Conservation (phyloP, 2,888 invertebrate species). For the Stramonita haemastoma region DNA sequence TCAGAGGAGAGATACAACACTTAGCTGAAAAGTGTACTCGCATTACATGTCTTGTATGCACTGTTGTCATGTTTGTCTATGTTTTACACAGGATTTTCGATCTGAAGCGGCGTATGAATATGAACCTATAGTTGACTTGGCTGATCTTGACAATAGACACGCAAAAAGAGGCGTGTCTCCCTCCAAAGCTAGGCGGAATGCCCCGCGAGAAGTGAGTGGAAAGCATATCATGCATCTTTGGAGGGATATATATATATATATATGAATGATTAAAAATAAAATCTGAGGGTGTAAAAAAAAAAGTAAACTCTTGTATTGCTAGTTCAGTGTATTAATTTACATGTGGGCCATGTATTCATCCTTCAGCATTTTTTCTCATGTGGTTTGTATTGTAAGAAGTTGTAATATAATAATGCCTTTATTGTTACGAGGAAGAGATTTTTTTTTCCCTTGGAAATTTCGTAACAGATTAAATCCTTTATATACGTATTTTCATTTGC, state of each 20-base stretch:
- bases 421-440: no score
- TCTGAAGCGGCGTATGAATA: slow-evolving; percentile 47
- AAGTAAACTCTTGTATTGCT: no score
- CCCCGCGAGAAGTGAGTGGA: slow-evolving; percentile 38
- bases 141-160: slow-evolving; percentile 48
- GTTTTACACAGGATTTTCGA: slow-evolving; percentile 44
- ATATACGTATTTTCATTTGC: no score
- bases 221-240: background rate
- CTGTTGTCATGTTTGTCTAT: slow-evolving; percentile 24
- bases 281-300: background rate
- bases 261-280: background rate
- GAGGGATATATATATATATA: background rate
- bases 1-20: no score
- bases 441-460: no score
- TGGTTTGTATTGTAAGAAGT: background rate
- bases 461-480: no score
- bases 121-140: slow-evolving; percentile 52
- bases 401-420: background rate
- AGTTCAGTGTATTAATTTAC: no score
- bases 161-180: slow-evolving; percentile 37
- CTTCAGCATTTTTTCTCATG: no score
- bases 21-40: background rate
- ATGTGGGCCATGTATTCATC: no score
- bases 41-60: background rate
- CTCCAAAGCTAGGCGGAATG: slow-evolving; percentile 39